Evolutionary conservation across 2,113 vertebrate genomes (phyloP), one percentile per base, ranked within the genome.

Genomic region (Pelobates fuscus): DNA sequence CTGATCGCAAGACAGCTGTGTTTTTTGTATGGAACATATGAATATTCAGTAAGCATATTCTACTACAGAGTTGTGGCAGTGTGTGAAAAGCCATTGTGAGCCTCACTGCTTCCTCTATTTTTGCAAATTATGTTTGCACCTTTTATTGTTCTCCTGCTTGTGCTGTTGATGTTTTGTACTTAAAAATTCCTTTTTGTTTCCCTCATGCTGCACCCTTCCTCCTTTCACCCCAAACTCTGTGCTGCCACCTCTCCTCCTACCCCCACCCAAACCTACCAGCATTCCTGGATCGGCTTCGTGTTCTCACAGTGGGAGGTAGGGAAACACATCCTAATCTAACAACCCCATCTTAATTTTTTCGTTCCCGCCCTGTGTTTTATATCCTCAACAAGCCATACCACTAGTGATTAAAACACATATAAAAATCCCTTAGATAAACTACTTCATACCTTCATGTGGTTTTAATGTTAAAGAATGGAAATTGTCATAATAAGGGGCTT

Each of bases 251-350:
- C 46, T 55, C 49, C 29, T 68, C 90, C 87, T 89, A 84, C 82
- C 86, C 85, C 84, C 80, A 80, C 90, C 89, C 90, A 98, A 95
- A 97, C 84, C 87, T 97, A 80, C 88, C 92, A 68, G 87, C 93
- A 87, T 96, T 94, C 94, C 92, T 95, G 95, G 93, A 96, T 82
- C 94, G 95, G 83, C 95, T 98, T 87, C 89, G 90, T 89, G 84
- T 94, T 90, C 94, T 99, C 81, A 98, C 95, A 73, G 95, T 98
- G 81, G 97, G 96, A 99, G 96, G 96, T 99, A 99, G 78, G 95
- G 83, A 86, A 88, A 83, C 80, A 79, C 21, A 15, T 44, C 68
- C 54, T 65, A 55, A 63, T 58, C n/a, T 66, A 27, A 76, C 32
- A 44, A 24, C 54, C 0, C 29, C 11, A 25, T 49, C 27, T 21